Percentiles rank a stretch among this genome's conserved stretches.
These are phyloP conservation scores for Copsychus sechellarum DNA, from an alignment of 2,113 vertebrate genomes.

Conservation along the genomic window DNA sequence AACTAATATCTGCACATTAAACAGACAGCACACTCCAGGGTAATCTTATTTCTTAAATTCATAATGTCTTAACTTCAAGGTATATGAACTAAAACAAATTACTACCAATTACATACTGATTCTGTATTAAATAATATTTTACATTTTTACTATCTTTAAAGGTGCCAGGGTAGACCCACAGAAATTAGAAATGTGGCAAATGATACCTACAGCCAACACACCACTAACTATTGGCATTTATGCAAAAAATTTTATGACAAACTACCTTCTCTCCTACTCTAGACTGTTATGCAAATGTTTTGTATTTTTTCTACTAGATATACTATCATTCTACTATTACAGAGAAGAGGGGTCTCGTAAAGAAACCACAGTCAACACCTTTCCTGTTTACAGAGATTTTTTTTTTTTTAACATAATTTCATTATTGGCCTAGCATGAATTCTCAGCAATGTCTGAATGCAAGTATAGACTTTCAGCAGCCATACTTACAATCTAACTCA, in stretches of 20 bases:
- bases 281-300: background rate
- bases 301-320: background rate
- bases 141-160: background rate
- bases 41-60: background rate
- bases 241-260: fast-evolving
- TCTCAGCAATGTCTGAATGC: background rate
- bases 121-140: background rate
- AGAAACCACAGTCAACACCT: background rate
- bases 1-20: background rate
- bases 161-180: background rate
- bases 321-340: background rate
- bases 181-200: background rate
- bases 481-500: background rate
- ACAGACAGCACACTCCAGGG: background rate
- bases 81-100: background rate
- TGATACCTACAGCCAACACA: background rate
- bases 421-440: background rate
- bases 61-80: background rate
- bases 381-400: background rate
- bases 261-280: background rate
- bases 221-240: background rate
- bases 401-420: background rate
- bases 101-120: background rate
- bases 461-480: background rate
- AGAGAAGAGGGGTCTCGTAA: background rate